Conservation (phyloP, 53 echinoderm and acorn worm genomes). For the Luidia sarsii region DNA sequence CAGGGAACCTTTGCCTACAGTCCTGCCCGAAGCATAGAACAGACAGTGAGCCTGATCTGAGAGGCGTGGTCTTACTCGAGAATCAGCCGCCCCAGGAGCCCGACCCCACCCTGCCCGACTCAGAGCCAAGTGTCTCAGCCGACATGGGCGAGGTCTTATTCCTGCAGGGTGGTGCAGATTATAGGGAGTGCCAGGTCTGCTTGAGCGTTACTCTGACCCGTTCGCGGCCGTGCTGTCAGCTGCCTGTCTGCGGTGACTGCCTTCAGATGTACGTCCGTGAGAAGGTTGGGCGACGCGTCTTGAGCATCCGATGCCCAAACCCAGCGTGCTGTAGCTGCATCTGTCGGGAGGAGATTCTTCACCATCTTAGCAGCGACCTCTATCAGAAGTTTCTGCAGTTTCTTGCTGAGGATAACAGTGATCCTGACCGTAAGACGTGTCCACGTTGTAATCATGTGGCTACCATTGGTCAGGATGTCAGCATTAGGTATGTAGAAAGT, state of each 20-base stretch:
- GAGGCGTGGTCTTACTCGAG: no score
- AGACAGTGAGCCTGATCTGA: no score
- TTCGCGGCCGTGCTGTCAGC: slow-evolving; percentile 41
- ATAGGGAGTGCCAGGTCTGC: slow-evolving; percentile 54
- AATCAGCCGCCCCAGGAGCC: no score
- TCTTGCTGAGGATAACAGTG: slow-evolving; percentile 57
- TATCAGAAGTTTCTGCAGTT: slow-evolving; percentile 57
- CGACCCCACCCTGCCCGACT: neutral
- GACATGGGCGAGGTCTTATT: neutral
- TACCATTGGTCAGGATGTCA: slow-evolving; percentile 35
- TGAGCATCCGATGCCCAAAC: slow-evolving; percentile 61
- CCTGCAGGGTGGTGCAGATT: neutral
- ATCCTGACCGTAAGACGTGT: slow-evolving; percentile 65
- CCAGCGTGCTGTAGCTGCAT: slow-evolving; percentile 51
- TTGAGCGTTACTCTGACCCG: slow-evolving; percentile 2
- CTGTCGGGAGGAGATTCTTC: slow-evolving; percentile 54
- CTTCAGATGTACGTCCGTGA: slow-evolving; percentile 45
- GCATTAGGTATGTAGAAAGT: slow-evolving; percentile 27
- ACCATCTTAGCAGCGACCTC: slow-evolving; percentile 33
- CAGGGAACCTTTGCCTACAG: no score
- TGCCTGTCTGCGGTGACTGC: slow-evolving; percentile 56
- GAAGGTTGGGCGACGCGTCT: slow-evolving; percentile 46
- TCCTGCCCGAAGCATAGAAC: no score
- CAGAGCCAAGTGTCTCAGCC: slow-evolving; percentile 11
- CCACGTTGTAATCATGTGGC: slow-evolving; percentile 59